phyloP scores from a whole-genome alignment of 1,140 invertebrate species.

The Anthonomus grandis region DNA sequence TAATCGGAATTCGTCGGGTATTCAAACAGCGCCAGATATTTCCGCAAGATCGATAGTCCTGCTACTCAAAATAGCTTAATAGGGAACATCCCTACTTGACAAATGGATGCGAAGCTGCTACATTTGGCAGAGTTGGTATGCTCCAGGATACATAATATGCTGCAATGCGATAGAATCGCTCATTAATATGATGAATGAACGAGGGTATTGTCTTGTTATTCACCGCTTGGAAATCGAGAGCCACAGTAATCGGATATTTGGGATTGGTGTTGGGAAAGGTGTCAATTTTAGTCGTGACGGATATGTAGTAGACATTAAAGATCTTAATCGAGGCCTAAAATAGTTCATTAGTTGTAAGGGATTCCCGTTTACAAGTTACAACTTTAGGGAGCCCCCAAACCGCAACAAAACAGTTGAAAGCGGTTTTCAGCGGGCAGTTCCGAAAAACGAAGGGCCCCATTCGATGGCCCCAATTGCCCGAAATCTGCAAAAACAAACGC shows the following conservation, averaged over 20 bases:
- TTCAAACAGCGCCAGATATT: slow-evolving; percentile 21
- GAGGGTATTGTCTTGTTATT: slow-evolving; percentile 15
- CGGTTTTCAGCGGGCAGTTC: neutral
- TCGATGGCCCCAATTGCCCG: slow-evolving; percentile 5
- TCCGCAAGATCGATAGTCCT: slow-evolving; percentile 27
- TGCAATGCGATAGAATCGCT: slow-evolving; percentile 29
- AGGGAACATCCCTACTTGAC: slow-evolving; percentile 24
- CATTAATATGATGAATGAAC: slow-evolving; percentile 28
- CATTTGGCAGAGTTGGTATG: slow-evolving; percentile 27
- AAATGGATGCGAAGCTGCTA: slow-evolving; percentile 24
- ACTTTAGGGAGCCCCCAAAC: neutral
- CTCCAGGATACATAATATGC: slow-evolving; percentile 29
- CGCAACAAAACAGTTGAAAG: neutral
- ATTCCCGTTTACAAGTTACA: neutral
- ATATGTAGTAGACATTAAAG: too few species aligned
- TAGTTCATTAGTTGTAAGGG: neutral
- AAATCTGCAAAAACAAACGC: slow-evolving; percentile 15
- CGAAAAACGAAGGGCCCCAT: slow-evolving; percentile 10
- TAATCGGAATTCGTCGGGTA: slow-evolving; percentile 14
- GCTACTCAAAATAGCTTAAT: slow-evolving; percentile 29
- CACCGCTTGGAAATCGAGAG: neutral
- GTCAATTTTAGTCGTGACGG: too few species aligned
- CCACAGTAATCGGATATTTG: too few species aligned
- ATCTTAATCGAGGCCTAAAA: neutral
- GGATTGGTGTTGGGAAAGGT: too few species aligned